Conservation (phyloP, 2,113 vertebrate genomes). For the Notarius lentiginosus region DNA sequence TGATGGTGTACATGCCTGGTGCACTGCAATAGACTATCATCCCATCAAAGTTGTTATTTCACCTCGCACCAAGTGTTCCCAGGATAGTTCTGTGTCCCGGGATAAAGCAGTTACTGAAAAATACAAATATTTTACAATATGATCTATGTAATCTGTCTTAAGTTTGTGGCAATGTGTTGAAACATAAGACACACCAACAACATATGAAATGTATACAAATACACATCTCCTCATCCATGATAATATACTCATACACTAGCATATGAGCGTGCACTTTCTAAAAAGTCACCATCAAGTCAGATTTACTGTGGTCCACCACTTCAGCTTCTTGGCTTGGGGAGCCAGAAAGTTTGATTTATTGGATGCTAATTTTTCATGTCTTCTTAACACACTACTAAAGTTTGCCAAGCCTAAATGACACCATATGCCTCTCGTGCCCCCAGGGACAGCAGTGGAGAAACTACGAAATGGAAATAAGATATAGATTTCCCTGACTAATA, state of each 20-base stretch:
- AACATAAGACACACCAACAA: neutral
- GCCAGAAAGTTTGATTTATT: conserved; percentile 61
- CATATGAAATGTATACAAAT: neutral
- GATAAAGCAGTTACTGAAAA: neutral
- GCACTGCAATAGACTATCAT: neutral
- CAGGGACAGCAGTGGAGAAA: conserved; percentile 41
- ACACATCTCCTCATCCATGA: neutral
- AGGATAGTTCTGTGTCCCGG: neutral
- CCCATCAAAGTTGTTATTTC: neutral
- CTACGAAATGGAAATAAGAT: conserved; percentile 60
- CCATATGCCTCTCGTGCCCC: conserved; percentile 62
- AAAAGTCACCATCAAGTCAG: conserved; percentile 54
- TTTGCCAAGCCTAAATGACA: conserved; percentile 67
- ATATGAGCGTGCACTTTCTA: conserved; percentile 26
- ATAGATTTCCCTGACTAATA: conserved; percentile 54
- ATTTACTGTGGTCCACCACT: conserved; percentile 55
- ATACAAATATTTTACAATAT: neutral
- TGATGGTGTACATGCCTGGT: neutral
- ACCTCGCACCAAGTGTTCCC: neutral
- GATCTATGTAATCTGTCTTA: neutral
- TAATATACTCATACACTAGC: neutral
- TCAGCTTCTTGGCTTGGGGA: conserved; percentile 43
- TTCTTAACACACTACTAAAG: conserved; percentile 63
- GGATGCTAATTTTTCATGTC: conserved; percentile 63
- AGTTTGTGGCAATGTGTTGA: neutral